Conservation (phyloP, 2,797 vertebrate species). For the Amniataba percoides region DNA sequence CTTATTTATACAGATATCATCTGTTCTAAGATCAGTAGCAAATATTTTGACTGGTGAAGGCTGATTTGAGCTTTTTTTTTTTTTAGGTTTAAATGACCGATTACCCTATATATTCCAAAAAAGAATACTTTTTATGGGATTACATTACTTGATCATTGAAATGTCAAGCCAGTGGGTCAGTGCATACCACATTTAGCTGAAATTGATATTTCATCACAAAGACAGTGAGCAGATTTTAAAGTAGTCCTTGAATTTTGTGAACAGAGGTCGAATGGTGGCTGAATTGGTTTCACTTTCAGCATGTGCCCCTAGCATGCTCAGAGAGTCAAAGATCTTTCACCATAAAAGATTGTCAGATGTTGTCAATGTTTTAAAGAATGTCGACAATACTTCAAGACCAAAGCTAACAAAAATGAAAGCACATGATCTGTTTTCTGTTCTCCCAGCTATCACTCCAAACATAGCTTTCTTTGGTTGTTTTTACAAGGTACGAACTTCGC, state of each 20-base stretch:
- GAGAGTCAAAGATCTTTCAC: constrained; percentile 66
- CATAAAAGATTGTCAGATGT: constrained; percentile 82
- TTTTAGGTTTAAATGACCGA: constrained; percentile 28
- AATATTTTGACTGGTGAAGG: constrained; percentile 32
- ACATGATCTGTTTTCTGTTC: constrained; percentile 77
- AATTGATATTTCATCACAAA: background rate
- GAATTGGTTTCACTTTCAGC: constrained; percentile 66
- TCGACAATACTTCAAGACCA: constrained; percentile 78
- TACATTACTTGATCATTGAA: constrained; percentile 6
- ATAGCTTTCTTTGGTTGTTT: constrained; percentile 76
- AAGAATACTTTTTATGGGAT: background rate
- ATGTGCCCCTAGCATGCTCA: constrained; percentile 70
- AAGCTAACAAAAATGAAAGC: constrained; percentile 83
- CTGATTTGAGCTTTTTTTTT: constrained; percentile 24
- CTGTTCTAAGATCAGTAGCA: constrained; percentile 46
- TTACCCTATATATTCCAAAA: background rate
- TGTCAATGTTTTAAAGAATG: constrained; percentile 85
- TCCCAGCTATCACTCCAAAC: constrained; percentile 75
- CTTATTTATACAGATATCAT: too few species aligned
- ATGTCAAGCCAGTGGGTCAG: background rate
- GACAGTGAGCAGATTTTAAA: constrained; percentile 29
- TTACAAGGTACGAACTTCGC: constrained; percentile 79
- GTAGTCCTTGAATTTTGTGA: constrained; percentile 31
- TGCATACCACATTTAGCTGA: background rate
- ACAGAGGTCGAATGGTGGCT: constrained; percentile 33